Base-by-base conservation (phyloP, 2,113 vertebrate genomes). In the Apaloderma vittatum region DNA sequence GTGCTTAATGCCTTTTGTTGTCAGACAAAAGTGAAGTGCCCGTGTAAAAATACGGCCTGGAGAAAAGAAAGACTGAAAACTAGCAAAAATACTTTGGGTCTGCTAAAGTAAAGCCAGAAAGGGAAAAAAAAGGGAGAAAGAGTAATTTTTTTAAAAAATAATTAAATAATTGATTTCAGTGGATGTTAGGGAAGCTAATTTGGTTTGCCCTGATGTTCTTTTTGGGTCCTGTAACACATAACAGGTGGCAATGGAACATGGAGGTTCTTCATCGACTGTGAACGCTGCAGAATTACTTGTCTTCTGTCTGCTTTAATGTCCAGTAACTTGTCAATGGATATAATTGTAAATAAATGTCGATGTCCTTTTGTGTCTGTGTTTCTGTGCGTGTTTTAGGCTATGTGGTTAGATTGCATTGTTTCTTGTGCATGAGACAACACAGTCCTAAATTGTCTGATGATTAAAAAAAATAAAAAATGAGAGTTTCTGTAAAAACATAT, bases 1-100 rank as follows among this genome's bases (percentile, higher is more conserved):
- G 30, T 73, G 63, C 65, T 92, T 81, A 86, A 77, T 90, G 92
- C 34, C 58, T 84, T 45, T 78, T 76, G 79, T 86, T 73, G 59
- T 52, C 54, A 43, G 76, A 58, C 68, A 89, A 59, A 81, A n/a
- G 36, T 89, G 51, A 76, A 80, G 75, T 73, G 45, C 59, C 32
- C 76, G 61, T 49, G 40, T 46, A n/a, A 81, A 94, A 90, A 61
- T 68, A 63, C 10, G 37, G 2, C 62, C 45, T 71, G 71, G 37
- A 91, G 79, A 55, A 79, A 68, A 63, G 32, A 48, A 40, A 27
- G 24, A 24, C 15, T 77, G n/a, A 86, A 58, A 93, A 74, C 18
- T 27, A 27, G 29, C 29, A 55, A 77, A 80, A 67, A 68, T 43
- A 29, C 37, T 67, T 75, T 55, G 34, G 3, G 12, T 74, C 52